Conservation (phyloP, 2,888 invertebrate genomes). For the Papilio elwesi region DNA sequence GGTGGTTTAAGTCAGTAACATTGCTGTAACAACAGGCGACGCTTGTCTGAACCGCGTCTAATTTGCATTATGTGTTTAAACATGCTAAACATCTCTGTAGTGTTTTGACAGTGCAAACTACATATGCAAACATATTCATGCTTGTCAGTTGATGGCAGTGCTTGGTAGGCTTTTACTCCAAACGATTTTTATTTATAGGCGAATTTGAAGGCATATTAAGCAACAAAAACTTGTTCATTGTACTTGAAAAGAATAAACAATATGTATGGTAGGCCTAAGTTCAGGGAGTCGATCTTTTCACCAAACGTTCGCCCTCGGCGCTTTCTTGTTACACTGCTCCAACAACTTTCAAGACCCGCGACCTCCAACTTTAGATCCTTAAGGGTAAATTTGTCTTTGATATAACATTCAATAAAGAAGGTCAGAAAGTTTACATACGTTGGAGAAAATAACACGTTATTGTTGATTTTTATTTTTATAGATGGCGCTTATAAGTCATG, state of each 20-base stretch:
- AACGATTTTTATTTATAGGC: background rate
- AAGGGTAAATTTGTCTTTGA: conserved; percentile 15
- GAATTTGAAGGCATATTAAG: too few relatives aligned
- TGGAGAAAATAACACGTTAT: background rate
- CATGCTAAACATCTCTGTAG: background rate
- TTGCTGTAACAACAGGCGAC: conserved; percentile 10
- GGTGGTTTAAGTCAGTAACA: background rate
- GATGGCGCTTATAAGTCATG: too few relatives aligned
- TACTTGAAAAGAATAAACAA: conserved; percentile 1
- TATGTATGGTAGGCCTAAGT: background rate
- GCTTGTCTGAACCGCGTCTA: background rate
- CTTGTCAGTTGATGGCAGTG: background rate
- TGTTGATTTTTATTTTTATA: too few relatives aligned
- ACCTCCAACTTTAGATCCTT: conserved; percentile 12
- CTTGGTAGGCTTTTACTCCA: background rate
- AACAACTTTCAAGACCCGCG: background rate
- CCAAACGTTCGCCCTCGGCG: conserved; percentile 1
- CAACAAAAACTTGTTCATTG: too few relatives aligned
- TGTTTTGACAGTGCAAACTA: background rate
- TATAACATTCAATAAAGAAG: conserved; percentile 11
- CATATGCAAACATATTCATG: background rate
- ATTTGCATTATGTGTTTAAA: conserved; percentile 11
- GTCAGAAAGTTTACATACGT: conserved; percentile 5
- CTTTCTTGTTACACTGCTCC: conserved; percentile 1
- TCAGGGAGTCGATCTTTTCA: conserved; percentile 8